These are phyloP conservation scores for Psilopogon haemacephalus DNA, from an alignment of 2,113 vertebrate genomes.

Conservation along the genomic window DNA sequence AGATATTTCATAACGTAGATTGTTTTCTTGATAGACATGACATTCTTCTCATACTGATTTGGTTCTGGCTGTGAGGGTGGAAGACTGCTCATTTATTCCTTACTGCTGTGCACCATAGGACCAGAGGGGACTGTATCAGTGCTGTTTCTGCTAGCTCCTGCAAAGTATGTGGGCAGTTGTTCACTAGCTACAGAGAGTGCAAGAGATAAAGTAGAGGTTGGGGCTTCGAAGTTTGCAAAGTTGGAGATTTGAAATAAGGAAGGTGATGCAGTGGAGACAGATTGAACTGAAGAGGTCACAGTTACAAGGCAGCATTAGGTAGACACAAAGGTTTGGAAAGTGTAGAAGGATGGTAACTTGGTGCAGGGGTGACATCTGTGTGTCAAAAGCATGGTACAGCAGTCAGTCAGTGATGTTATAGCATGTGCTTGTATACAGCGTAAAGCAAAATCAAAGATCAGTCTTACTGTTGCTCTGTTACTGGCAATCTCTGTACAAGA, in stretches of 20 bases:
- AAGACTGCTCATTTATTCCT: background rate
- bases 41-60: background rate
- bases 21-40: background rate
- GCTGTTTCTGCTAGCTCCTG: background rate
- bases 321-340: background rate
- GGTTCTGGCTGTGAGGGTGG: background rate
- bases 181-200: background rate
- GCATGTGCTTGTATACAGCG: background rate
- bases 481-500: background rate
- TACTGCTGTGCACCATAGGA: background rate
- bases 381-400: background rate
- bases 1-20: background rate
- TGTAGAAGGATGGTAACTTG: background rate
- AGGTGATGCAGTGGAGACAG: background rate
- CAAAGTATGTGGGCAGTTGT: background rate
- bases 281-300: background rate
- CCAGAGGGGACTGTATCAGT: background rate
- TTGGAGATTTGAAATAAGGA: background rate
- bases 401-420: background rate
- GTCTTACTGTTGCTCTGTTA: background rate
- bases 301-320: background rate
- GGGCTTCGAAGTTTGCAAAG: background rate
- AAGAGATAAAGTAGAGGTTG: background rate
- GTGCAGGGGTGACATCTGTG: background rate
- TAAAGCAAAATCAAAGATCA: background rate